These are phyloP conservation scores for Sebastes jordani DNA, from an alignment of 2,797 vertebrate genomes.

Conservation along the genomic window DNA sequence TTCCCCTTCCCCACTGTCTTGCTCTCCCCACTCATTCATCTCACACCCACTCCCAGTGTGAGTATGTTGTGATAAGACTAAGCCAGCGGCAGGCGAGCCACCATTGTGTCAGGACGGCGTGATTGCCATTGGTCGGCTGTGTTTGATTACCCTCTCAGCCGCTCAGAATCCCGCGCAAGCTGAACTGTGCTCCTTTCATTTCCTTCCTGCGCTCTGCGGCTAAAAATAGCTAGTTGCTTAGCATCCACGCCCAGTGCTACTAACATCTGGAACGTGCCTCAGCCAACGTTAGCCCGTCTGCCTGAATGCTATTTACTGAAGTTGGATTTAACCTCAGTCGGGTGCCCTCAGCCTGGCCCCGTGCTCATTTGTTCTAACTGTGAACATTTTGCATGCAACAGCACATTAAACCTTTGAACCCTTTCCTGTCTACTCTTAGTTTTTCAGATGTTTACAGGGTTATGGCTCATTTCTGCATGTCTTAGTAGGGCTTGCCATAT, in stretches of 20 bases:
- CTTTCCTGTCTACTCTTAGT: neutral
- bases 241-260: conserved; percentile 64
- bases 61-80: conserved; percentile 67
- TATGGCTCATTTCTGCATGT: neutral
- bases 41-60: conserved; percentile 50
- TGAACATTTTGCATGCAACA: conserved; percentile 15
- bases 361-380: conserved; percentile 17
- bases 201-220: conserved; percentile 55
- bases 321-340: conserved; percentile 49
- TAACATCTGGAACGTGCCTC: conserved; percentile 68
- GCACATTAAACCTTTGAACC: neutral
- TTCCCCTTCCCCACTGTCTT: conserved; percentile 37
- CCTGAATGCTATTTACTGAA: conserved; percentile 52
- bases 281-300: conserved; percentile 29
- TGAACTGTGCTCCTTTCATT: conserved; percentile 73
- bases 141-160: conserved; percentile 65
- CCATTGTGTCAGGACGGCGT: conserved; percentile 49
- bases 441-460: neutral
- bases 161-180: conserved; percentile 45
- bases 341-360: conserved; percentile 8
- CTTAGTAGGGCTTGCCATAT: neutral
- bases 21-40: conserved; percentile 56
- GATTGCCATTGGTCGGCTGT: conserved; percentile 58
- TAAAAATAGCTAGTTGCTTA: conserved; percentile 75
- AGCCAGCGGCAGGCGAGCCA: conserved; percentile 47